phyloP scores from a whole-genome alignment of 2,888 invertebrate genomes.

The Epinotia brunnichana region DNA sequence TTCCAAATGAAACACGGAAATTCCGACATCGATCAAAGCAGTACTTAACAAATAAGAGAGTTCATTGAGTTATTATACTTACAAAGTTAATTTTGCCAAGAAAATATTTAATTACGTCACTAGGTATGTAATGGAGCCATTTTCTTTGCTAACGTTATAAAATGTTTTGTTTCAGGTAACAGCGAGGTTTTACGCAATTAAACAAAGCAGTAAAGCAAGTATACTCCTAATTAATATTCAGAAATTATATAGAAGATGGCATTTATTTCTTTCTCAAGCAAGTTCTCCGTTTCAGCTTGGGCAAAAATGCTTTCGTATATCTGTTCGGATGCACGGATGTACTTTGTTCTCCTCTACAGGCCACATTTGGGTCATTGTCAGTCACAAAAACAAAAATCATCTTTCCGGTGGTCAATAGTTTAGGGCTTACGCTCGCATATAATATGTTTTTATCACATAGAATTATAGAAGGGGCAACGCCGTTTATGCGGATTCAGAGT shows the following conservation, averaged over 20 bases:
- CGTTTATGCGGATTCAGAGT: too few species aligned
- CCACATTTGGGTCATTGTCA: too few species aligned
- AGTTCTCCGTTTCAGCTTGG: too few species aligned
- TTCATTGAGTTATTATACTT: conserved; percentile 37
- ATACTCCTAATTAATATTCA: neutral
- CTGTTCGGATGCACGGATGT: too few species aligned
- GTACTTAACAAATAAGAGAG: conserved; percentile 48
- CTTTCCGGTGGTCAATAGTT: too few species aligned
- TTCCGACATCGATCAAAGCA: conserved; percentile 57
- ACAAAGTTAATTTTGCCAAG: conserved; percentile 27
- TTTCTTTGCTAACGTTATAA: conserved; percentile 26
- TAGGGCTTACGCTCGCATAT: too few species aligned
- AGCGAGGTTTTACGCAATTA: conserved; percentile 7
- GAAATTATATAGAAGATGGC: neutral
- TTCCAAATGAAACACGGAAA: conserved; percentile 62
- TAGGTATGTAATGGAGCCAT: conserved; percentile 15
- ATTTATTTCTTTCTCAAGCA: neutral
- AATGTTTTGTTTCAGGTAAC: conserved; percentile 42
- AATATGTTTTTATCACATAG: too few species aligned
- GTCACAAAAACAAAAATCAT: too few species aligned
- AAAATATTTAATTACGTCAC: conserved; percentile 22
- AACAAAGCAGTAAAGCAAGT: neutral
- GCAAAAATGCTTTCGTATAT: too few species aligned
- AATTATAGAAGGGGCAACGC: too few species aligned
- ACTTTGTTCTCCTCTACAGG: too few species aligned